Conservation (phyloP, 1,140 invertebrate genomes). For the Bicyclus anynana region DNA sequence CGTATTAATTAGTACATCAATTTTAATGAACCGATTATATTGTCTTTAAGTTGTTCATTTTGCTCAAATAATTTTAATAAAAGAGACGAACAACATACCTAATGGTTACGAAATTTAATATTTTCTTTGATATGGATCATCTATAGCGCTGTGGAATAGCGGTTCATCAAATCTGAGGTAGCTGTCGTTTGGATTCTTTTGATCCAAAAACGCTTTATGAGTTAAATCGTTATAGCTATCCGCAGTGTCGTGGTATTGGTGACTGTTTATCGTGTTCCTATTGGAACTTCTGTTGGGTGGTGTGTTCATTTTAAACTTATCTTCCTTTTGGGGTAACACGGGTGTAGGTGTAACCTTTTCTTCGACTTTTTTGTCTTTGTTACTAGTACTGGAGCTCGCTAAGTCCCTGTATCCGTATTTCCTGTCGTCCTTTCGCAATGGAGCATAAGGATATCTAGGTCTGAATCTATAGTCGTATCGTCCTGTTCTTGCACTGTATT, state of each 20-base stretch:
- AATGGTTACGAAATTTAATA: constrained; percentile 36
- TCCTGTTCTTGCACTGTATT: constrained; percentile 55
- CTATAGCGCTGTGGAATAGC: constrained; percentile 62
- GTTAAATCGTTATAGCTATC: constrained; percentile 49
- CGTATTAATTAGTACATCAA: too few species aligned
- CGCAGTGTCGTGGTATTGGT: constrained; percentile 67
- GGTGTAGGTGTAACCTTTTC: constrained; percentile 68
- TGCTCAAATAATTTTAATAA: constrained; percentile 20
- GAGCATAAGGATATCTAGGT: constrained; percentile 62
- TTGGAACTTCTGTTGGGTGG: constrained; percentile 40
- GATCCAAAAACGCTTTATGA: constrained; percentile 60
- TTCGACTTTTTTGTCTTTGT: constrained; percentile 67
- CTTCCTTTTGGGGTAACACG: constrained; percentile 62
- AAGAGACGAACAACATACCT: constrained; percentile 16
- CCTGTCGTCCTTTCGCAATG: constrained; percentile 68
- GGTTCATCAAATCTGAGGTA: constrained; percentile 69
- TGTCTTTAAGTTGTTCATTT: constrained; percentile 4
- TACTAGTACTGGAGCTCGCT: constrained; percentile 50
- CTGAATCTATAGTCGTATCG: constrained; percentile 67
- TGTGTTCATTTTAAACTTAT: constrained; percentile 43
- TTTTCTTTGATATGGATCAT: constrained; percentile 68
- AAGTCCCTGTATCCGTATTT: constrained; percentile 63
- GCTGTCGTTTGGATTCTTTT: constrained; percentile 53
- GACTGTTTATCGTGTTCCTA: constrained; percentile 66
- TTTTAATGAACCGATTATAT: too few species aligned